Conservation (phyloP, 2,113 vertebrate species). For the Aramus guarauna region DNA sequence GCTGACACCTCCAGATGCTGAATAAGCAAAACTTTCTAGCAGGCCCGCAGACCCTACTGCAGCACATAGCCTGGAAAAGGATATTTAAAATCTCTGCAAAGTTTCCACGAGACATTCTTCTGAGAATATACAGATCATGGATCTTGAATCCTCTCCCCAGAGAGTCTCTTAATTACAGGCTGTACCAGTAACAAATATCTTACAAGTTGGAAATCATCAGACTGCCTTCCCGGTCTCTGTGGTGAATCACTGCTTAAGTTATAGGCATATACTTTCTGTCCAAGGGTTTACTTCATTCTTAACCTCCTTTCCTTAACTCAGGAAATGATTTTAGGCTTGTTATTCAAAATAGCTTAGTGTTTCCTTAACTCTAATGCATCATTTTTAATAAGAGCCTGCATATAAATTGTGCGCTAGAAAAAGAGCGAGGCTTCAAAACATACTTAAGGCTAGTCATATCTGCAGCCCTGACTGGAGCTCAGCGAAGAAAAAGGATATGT, state of each 20-base stretch:
- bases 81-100: background rate
- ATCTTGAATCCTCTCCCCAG: background rate
- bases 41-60: background rate
- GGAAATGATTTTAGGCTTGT: background rate
- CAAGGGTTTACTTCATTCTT: background rate
- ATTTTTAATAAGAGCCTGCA: background rate
- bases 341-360: background rate
- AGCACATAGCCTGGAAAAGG: background rate
- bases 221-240: background rate
- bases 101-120: background rate
- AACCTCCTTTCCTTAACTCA: background rate
- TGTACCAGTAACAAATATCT: background rate
- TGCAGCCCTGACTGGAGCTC: background rate
- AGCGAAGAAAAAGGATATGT: background rate
- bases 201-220: background rate
- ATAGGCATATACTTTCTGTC: background rate
- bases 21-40: slow-evolving; percentile 1
- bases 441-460: background rate
- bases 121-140: background rate
- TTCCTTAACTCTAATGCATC: background rate
- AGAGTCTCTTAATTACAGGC: background rate
- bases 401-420: background rate
- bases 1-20: slow-evolving; percentile 29
- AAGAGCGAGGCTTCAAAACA: accelerated
- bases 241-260: background rate